Evolutionary conservation across 2,113 vertebrate species (phyloP).

Genomic region (Peromyscus leucopus): DNA sequence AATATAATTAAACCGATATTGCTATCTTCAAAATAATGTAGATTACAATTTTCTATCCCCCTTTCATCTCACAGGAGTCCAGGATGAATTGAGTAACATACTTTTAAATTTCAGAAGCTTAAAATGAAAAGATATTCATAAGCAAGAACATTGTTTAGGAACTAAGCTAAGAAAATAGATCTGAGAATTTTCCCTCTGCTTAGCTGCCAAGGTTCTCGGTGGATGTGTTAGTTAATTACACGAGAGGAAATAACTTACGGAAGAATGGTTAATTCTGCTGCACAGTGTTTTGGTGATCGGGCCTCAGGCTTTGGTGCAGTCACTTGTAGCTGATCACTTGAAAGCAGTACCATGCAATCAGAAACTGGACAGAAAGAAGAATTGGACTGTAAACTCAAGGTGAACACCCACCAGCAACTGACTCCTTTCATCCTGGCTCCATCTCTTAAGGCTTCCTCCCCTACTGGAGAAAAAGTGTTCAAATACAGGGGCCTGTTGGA

Average conservation of each 20-base stretch:
- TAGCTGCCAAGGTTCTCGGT: background rate
- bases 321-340: background rate
- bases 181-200: background rate
- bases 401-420: background rate
- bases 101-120: slow-evolving; percentile 36
- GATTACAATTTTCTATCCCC: background rate
- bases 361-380: background rate
- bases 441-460: too few species aligned
- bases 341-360: background rate
- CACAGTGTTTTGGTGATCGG: background rate
- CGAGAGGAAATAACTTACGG: background rate
- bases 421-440: background rate
- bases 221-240: background rate
- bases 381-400: background rate
- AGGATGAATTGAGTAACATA: background rate
- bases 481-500: background rate
- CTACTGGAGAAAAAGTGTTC: background rate
- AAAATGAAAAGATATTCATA: slow-evolving; percentile 39
- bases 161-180: slow-evolving; percentile 1
- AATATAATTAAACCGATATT: slow-evolving; percentile 57
- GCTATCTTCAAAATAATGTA: slow-evolving; percentile 37
- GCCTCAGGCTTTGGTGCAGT: background rate
- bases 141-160: background rate
- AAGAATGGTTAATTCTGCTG: background rate
- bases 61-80: background rate